These are phyloP conservation scores for Gymnocephalus cernua DNA, from an alignment of 2,113 vertebrate species.

Conservation along the genomic window DNA sequence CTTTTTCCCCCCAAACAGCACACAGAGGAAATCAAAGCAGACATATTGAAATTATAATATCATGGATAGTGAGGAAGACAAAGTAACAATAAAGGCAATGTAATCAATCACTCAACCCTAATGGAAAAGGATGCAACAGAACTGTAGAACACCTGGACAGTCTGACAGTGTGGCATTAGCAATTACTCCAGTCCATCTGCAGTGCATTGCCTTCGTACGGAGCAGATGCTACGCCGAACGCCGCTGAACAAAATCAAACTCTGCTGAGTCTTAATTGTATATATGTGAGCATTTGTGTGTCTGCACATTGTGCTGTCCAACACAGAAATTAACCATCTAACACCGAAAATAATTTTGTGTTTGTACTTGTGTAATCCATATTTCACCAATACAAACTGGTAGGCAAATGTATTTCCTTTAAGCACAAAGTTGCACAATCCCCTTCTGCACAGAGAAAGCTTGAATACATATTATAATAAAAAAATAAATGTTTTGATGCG, in stretches of 20 bases:
- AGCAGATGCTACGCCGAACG: conserved; percentile 58
- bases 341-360: not conserved
- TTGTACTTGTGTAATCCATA: not conserved
- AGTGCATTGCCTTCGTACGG: conserved; percentile 21
- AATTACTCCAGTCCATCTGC: conserved; percentile 67
- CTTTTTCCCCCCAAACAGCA: not conserved
- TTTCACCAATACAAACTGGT: not conserved
- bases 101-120: conserved; percentile 56
- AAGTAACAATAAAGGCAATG: conserved; percentile 20
- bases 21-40: not conserved
- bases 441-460: not conserved
- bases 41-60: conserved; percentile 20
- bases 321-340: not conserved
- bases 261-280: conserved; percentile 25
- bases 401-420: conserved; percentile 4
- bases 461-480: conserved; percentile 19
- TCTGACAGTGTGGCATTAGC: conserved; percentile 38
- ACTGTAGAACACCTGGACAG: conserved; percentile 64
- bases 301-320: conserved; percentile 8
- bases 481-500: conserved; percentile 46
- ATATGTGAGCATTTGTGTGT: conserved; percentile 2
- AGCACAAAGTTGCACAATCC: not conserved
- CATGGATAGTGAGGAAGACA: conserved; percentile 1
- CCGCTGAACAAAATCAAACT: conserved; percentile 25
- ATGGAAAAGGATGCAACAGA: conserved; percentile 58